phyloP scores from a whole-genome alignment of 2,888 invertebrate genomes.

The Alsophila aescularia region DNA sequence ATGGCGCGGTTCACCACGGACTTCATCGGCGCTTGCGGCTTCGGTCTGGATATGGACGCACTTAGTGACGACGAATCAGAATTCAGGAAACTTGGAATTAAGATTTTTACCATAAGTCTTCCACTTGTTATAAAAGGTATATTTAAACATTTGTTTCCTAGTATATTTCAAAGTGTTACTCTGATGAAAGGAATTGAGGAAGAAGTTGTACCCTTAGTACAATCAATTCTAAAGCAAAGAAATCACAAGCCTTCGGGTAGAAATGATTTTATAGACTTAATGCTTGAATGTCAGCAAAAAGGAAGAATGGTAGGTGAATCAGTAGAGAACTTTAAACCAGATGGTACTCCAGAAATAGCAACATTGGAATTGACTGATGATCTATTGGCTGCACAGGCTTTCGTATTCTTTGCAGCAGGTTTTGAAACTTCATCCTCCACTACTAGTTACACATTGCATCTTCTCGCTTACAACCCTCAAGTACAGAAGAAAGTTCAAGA shows the following conservation, averaged over 20 bases:
- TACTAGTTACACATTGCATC: slow-evolving; percentile 59
- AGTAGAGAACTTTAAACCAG: slow-evolving; percentile 47
- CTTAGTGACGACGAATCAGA: slow-evolving; percentile 54
- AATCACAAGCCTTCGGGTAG: slow-evolving; percentile 54
- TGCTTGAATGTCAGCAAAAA: slow-evolving; percentile 53
- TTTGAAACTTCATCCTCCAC: slow-evolving; percentile 64
- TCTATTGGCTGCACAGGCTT: slow-evolving; percentile 54
- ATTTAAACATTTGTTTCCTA: slow-evolving; percentile 44
- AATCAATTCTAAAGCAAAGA: slow-evolving; percentile 51
- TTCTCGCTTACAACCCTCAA: slow-evolving; percentile 57
- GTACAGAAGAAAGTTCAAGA: slow-evolving; percentile 54
- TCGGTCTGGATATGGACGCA: slow-evolving; percentile 58
- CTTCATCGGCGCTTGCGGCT: slow-evolving; percentile 62
- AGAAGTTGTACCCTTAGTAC: slow-evolving; percentile 48
- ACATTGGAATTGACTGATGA: slow-evolving; percentile 50
- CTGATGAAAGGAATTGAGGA: slow-evolving; percentile 44
- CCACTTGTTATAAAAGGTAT: too few relatives aligned
- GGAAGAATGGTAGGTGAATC: slow-evolving; percentile 55
- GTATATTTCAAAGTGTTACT: slow-evolving; percentile 43
- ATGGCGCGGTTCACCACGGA: slow-evolving; percentile 65
- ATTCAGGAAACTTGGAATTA: slow-evolving; percentile 53
- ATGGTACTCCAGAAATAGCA: slow-evolving; percentile 48
- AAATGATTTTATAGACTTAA: slow-evolving; percentile 59
- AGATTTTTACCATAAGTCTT: slow-evolving; percentile 42
- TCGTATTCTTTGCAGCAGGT: slow-evolving; percentile 60